Percentiles rank a stretch among this genome's conserved stretches.
phyloP scores from a whole-genome alignment of 2,797 vertebrate genomes.

The Nannoperca obscura region DNA sequence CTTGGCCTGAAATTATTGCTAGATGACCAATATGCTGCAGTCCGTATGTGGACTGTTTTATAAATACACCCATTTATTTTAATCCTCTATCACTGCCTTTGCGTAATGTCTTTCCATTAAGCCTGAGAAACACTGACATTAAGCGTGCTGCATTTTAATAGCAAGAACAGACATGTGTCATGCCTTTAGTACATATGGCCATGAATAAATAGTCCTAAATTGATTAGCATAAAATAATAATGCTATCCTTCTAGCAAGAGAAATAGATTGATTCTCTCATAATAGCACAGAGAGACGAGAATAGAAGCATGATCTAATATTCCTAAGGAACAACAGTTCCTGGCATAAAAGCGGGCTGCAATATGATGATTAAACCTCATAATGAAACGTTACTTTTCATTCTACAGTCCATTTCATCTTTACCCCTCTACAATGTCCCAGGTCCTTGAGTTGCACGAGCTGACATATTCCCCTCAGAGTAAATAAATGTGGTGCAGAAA shows the following conservation, averaged over 20 bases:
- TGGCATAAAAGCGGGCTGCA: constrained; percentile 40
- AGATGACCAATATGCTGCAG: constrained; percentile 57
- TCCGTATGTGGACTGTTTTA: constrained; percentile 40
- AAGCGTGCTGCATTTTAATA: constrained; percentile 40
- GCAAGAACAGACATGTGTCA: constrained; percentile 40
- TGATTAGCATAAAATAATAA: constrained; percentile 61
- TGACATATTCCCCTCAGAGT: constrained; percentile 67
- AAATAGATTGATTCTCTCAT: constrained; percentile 41
- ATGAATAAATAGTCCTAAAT: constrained; percentile 49
- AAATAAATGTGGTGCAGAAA: constrained; percentile 68
- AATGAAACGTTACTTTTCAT: constrained; percentile 83
- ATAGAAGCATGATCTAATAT: constrained; percentile 37
- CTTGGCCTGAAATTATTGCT: constrained; percentile 41
- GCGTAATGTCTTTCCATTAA: constrained; percentile 64
- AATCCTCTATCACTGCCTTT: constrained; percentile 41
- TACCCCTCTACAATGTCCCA: constrained; percentile 51
- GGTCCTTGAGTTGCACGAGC: constrained; percentile 68
- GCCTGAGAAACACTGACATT: constrained; percentile 38
- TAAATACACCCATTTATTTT: constrained; percentile 65
- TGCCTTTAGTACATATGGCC: constrained; percentile 18
- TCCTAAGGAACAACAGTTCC: constrained; percentile 52
- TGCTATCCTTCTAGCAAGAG: constrained; percentile 26
- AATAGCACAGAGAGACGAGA: constrained; percentile 22
- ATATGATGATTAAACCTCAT: constrained; percentile 70
- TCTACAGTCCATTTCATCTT: constrained; percentile 74